These are phyloP conservation scores for Agriopis marginaria DNA, from an alignment of 2,888 invertebrate species.

Conservation along the genomic window DNA sequence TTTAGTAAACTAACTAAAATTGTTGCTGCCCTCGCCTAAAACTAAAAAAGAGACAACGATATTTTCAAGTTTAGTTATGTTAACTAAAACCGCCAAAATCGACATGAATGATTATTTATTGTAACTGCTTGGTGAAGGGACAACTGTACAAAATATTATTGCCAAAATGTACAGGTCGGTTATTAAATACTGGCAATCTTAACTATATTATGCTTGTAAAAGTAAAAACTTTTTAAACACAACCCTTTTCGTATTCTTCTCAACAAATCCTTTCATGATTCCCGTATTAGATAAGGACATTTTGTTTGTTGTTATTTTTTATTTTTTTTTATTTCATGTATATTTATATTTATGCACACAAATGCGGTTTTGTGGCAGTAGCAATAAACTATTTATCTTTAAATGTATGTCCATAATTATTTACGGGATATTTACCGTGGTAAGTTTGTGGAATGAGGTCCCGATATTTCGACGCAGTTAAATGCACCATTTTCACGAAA, in stretches of 20 bases:
- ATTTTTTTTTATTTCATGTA: too few species aligned
- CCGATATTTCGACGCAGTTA: too few species aligned
- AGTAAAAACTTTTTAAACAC: too few species aligned
- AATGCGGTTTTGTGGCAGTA: neutral
- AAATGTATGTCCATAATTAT: too few species aligned
- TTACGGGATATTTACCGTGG: too few species aligned
- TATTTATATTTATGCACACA: neutral
- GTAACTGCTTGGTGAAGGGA: conserved; percentile 10
- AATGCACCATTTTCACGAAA: too few species aligned
- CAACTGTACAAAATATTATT: conserved; percentile 14
- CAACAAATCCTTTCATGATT: too few species aligned
- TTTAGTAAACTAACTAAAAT: neutral
- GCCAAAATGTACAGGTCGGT: conserved; percentile 11
- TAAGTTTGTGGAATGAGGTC: too few species aligned
- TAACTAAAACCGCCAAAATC: neutral
- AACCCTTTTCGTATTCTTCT: too few species aligned
- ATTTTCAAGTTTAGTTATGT: neutral
- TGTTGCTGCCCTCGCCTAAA: neutral
- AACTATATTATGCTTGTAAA: too few species aligned
- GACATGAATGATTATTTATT: neutral
- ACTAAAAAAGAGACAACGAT: neutral
- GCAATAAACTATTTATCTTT: neutral
- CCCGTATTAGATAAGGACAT: too few species aligned
- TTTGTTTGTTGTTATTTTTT: too few species aligned
- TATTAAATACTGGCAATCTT: neutral